Base-by-base conservation (phyloP, 2,797 vertebrate species). In the Dipus sagitta region DNA sequence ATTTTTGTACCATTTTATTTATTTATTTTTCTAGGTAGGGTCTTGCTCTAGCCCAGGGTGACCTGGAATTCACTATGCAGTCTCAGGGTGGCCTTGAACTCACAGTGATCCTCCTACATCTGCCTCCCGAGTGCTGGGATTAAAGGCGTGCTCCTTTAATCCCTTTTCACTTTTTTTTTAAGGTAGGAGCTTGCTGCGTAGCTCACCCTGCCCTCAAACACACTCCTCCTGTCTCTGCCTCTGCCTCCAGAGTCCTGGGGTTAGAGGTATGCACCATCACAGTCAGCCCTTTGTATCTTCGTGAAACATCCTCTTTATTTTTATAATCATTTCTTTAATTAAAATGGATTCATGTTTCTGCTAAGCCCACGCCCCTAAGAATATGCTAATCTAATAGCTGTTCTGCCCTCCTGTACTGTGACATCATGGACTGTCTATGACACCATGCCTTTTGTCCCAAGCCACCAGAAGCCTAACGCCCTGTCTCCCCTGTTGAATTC, bases 381-480 rank as follows among this genome's bases (percentile, higher is more conserved):
- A 79, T 71, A 67, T 58, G 30, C 52, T 77, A 68, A 18, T 71
- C 62, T 64, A 12, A 64, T 86, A 68, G 54, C 79, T 62, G 3
- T 92, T 95, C 80, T 95, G 8, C 18, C 32, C 58, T 85, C 70
- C 72, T 28, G 21, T 28, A 93, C 79, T 97, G 72, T 97, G 97
- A 97, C 90, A 84, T 97, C 96, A 96, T 11, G 67, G 80, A 58
- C 86, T 91, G 62, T 87, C 86, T 96, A 23, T 97, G 95, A 96
- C 94, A 94, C 74, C 13, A 5, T 52, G 52, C 90, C 77, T 77
- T 90, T 89, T 89, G 95, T 87, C 92, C 76, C 65, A 90, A 81
- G 76, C 54, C 76, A 71, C 58, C 78, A 58, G 79, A 75, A 87
- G 68, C 64, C 54, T 76, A 77, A 83, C 94, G 90, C 47, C 38